A percentile compares a stretch with the other conserved stretches of the same genome.
phyloP scores from a whole-genome alignment of 2,113 vertebrate genomes.

The Pterocles orientalis region DNA sequence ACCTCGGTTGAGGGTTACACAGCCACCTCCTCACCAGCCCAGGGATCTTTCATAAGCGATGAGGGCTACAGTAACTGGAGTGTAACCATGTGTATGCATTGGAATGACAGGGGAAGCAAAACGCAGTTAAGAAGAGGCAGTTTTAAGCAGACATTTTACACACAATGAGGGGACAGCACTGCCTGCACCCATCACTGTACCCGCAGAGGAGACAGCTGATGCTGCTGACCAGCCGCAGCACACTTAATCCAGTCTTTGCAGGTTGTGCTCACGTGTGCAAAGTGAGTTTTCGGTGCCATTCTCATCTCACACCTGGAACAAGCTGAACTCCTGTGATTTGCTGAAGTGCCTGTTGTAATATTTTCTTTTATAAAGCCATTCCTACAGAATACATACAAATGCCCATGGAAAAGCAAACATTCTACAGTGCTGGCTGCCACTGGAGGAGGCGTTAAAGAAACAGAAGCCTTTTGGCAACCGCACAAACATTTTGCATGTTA shows the following conservation, averaged over 20 bases:
- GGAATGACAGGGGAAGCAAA: background rate
- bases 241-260: background rate
- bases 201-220: background rate
- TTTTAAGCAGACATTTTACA: background rate
- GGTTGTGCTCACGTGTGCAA: background rate
- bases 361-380: background rate
- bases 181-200: rapidly evolving
- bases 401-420: background rate
- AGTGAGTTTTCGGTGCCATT: background rate
- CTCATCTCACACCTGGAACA: background rate
- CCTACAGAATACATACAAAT: background rate
- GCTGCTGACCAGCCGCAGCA: background rate
- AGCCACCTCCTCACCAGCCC: background rate
- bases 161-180: background rate
- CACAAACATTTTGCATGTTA: background rate
- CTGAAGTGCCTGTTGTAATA: background rate
- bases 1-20: rapidly evolving
- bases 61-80: background rate
- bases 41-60: too few species aligned
- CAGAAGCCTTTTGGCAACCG: background rate
- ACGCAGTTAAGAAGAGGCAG: background rate
- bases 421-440: background rate
- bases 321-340: background rate
- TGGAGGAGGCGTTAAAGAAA: background rate
- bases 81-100: rapidly evolving